Percentiles rank a stretch among this genome's conserved stretches.
phyloP scores from a whole-genome alignment of 2,113 vertebrate species.

The Pseudonaja textilis region DNA sequence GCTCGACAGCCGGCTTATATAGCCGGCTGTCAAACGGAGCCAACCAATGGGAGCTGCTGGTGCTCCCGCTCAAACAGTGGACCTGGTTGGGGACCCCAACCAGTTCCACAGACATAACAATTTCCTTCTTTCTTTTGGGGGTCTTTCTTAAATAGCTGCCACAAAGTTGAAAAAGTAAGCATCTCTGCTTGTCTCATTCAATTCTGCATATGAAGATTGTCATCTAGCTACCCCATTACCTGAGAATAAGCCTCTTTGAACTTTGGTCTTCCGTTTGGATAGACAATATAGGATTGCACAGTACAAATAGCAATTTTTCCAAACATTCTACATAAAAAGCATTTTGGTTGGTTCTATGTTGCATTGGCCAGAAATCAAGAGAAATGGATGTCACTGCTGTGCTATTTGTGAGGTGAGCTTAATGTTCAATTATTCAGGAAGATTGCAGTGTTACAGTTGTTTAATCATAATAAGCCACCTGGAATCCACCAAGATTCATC shows the following conservation, averaged over 20 bases:
- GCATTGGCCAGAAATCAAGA: neutral
- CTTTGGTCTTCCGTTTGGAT: neutral
- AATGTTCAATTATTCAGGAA: neutral
- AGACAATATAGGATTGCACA: neutral
- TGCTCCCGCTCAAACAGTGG: no score
- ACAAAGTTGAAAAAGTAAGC: neutral
- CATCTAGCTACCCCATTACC: neutral
- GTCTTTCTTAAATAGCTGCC: neutral
- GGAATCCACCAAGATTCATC: neutral
- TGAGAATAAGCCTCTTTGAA: neutral
- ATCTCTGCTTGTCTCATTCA: neutral
- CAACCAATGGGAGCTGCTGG: no score
- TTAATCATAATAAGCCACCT: neutral
- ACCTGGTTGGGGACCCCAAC: no score
- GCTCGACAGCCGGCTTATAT: no score
- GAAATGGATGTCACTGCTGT: neutral
- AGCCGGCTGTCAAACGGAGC: no score
- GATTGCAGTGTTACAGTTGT: neutral
- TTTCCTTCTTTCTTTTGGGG: neutral
- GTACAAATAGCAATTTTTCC: neutral
- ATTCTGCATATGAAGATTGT: neutral
- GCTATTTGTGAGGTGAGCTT: neutral
- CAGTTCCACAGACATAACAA: no score
- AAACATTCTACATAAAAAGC: neutral
- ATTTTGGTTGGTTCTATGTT: neutral